Evolutionary conservation across 2,888 invertebrate genomes (phyloP).

Genomic region (Caenorhabditis wallacei): DNA sequence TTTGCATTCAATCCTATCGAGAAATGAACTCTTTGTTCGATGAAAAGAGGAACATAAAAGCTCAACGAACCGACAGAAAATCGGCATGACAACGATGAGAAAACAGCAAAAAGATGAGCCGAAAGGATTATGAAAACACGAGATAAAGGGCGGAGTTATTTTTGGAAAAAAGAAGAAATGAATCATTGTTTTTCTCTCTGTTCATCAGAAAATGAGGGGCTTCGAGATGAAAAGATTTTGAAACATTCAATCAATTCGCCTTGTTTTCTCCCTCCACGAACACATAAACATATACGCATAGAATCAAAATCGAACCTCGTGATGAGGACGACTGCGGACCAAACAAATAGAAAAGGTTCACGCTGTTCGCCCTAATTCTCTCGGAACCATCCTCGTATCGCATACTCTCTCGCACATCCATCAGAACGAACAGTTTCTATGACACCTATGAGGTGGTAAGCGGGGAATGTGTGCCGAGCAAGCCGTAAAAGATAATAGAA

Average conservation of each 20-base stretch:
- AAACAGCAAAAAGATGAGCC: background rate
- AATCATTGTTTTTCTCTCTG: background rate
- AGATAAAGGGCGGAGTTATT: constrained; percentile 8
- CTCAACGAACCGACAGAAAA: no score
- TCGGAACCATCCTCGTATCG: background rate
- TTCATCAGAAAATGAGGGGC: constrained; percentile 1
- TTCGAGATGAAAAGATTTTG: constrained; percentile 6
- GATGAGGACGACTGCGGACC: constrained; percentile 35
- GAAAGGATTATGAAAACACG: background rate
- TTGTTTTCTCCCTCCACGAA: background rate
- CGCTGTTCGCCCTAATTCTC: constrained; percentile 15
- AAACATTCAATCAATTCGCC: background rate
- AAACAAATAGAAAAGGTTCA: constrained; percentile 46
- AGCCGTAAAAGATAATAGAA: background rate
- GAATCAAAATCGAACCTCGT: background rate
- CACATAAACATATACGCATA: background rate
- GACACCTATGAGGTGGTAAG: background rate
- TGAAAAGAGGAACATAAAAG: no score
- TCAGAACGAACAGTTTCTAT: constrained; percentile 1
- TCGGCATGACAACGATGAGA: background rate
- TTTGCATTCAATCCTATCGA: no score
- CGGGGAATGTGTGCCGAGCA: background rate
- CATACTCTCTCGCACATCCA: background rate
- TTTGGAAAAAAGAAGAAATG: constrained; percentile 8
- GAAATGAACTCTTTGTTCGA: no score